These are phyloP conservation scores for Tipula lateralis DNA, from an alignment of 2,888 invertebrate genomes.

Conservation along the genomic window DNA sequence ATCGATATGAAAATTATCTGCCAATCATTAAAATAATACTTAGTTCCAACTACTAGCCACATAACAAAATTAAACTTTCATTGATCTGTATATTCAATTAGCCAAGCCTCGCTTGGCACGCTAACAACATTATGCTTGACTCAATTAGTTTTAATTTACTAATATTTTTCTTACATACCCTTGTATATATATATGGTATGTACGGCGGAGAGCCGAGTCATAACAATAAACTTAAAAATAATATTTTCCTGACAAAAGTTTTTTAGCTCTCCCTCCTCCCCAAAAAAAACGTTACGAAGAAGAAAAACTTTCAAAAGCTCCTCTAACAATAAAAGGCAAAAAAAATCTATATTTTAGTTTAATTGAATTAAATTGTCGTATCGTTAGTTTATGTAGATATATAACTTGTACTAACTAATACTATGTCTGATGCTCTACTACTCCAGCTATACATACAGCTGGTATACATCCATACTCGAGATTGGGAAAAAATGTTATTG, in stretches of 20 bases:
- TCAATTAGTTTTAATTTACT: background rate
- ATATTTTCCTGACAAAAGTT: background rate
- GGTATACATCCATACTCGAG: background rate
- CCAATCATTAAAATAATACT: too few species aligned
- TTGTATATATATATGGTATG: background rate
- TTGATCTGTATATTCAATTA: background rate
- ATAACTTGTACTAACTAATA: background rate
- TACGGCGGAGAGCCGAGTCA: background rate
- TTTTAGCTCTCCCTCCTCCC: background rate
- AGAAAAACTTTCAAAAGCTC: background rate
- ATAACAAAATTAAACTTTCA: background rate
- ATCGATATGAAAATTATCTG: too few species aligned
- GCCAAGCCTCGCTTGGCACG: background rate
- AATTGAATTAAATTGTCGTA: conserved; percentile 11
- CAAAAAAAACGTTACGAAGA: too few species aligned
- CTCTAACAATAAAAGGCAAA: background rate
- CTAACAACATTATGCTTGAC: background rate
- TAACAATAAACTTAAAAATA: background rate
- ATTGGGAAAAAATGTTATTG: background rate
- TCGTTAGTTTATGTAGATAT: conserved; percentile 7
- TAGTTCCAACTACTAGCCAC: too few species aligned
- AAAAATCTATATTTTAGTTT: background rate
- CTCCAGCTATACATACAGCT: background rate
- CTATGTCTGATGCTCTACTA: background rate
- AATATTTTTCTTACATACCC: background rate